Evolutionary conservation across 92 coral and sea anemone genomes (phyloP).

Genomic region (Paragorgia papillata): DNA sequence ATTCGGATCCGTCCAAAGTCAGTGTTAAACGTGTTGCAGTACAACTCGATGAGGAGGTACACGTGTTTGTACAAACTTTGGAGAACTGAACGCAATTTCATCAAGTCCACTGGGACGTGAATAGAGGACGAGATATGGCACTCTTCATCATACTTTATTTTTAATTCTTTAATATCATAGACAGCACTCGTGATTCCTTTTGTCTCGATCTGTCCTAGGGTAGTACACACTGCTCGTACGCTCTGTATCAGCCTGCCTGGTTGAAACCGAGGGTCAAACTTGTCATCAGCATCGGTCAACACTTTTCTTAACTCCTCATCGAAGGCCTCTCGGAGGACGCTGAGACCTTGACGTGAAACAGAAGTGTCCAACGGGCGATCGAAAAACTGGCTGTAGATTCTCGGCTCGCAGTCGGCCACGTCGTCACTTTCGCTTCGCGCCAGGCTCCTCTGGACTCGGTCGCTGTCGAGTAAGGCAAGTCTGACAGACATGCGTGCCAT

Average conservation of each 20-base stretch:
- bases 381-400: conserved; percentile 90
- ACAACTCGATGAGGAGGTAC: conserved; percentile 79
- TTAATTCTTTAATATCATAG: conserved; percentile 60
- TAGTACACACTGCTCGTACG: conserved; percentile 90
- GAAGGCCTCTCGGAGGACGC: conserved; percentile 81
- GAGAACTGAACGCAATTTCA: conserved; percentile 57
- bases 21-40: conserved; percentile 97
- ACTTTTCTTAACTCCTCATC: conserved; percentile 74
- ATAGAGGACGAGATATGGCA: conserved; percentile 15
- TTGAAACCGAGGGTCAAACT: conserved; percentile 70
- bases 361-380: conserved; percentile 85
- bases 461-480: conserved; percentile 86
- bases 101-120: conserved; percentile 53
- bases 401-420: conserved; percentile 65
- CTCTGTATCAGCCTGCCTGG: conserved; percentile 87
- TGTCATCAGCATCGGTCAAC: conserved; percentile 67
- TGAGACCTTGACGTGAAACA: conserved; percentile 83
- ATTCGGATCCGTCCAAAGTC: conserved; percentile 79
- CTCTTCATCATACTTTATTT: conserved; percentile 28
- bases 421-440: conserved; percentile 82
- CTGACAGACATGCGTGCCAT: conserved; percentile 71
- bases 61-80: conserved; percentile 72
- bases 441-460: conserved; percentile 75
- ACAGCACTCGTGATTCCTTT: conserved; percentile 74
- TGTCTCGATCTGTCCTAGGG: conserved; percentile 86